phyloP scores from a whole-genome alignment of 1,140 invertebrate genomes.

The Cotesia typhae region DNA sequence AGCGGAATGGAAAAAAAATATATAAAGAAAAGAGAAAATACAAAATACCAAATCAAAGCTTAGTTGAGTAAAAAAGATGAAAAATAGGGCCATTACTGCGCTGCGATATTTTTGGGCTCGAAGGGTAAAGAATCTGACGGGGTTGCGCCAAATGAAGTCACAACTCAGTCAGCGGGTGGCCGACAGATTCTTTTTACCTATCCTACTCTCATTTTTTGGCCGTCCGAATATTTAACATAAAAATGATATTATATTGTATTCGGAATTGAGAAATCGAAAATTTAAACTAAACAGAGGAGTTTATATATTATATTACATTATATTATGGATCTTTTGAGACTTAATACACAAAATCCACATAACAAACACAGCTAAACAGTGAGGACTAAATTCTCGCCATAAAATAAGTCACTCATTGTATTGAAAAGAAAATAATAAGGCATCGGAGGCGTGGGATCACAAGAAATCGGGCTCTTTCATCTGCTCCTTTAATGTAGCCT shows the following conservation, averaged over 20 bases:
- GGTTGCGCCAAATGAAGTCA: conserved; percentile 61
- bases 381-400: too few relatives aligned
- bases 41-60: conserved; percentile 27
- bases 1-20: conserved; percentile 7
- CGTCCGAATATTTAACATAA: background rate
- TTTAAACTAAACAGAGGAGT: background rate
- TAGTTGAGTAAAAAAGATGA: conserved; percentile 8
- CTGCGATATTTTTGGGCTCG: background rate
- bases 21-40: conserved; percentile 19
- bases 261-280: too few relatives aligned
- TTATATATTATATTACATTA: background rate
- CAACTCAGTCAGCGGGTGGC: conserved; percentile 61
- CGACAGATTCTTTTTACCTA: conserved; percentile 39
- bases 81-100: background rate
- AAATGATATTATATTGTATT: too few relatives aligned
- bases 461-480: conserved; percentile 59
- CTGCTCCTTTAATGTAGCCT: conserved; percentile 45
- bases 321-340: too few relatives aligned
- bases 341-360: too few relatives aligned
- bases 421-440: conserved; percentile 21
- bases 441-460: conserved; percentile 55
- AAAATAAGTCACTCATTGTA: conserved; percentile 10
- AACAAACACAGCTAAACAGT: too few relatives aligned
- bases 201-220: conserved; percentile 13
- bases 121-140: conserved; percentile 11